phyloP scores from a whole-genome alignment of 1,140 invertebrate genomes.

The Holotrichia oblita region DNA sequence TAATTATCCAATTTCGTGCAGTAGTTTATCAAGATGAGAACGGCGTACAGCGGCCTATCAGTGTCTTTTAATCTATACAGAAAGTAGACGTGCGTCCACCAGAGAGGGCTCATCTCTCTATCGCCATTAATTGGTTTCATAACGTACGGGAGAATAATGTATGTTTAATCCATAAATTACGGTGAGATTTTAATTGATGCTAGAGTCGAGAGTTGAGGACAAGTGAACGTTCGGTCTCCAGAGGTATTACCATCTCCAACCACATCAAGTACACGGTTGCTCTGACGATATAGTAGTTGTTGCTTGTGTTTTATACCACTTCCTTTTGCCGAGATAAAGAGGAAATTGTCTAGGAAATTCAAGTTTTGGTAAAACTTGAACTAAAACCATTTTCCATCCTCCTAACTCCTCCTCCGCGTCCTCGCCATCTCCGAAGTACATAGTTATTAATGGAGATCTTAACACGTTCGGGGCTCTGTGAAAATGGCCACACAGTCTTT shows the following conservation, averaged over 20 bases:
- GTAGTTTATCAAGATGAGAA: constrained; percentile 6
- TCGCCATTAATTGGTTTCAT: constrained; percentile 25
- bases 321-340: not conserved
- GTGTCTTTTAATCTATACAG: constrained; percentile 7
- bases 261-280: constrained; percentile 11
- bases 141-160: constrained; percentile 28
- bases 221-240: constrained; percentile 17
- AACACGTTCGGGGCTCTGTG: too few species aligned
- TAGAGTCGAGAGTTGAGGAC: constrained; percentile 21
- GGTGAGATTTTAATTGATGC: constrained; percentile 34
- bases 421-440: too few species aligned
- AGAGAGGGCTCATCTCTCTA: constrained; percentile 19
- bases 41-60: not conserved
- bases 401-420: too few species aligned
- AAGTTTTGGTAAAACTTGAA: too few species aligned
- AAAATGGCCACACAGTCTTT: too few species aligned
- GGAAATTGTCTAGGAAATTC: too few species aligned
- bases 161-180: constrained; percentile 35
- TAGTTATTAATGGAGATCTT: too few species aligned
- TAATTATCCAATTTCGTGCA: constrained; percentile 13
- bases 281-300: not conserved
- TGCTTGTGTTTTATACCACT: not conserved
- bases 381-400: too few species aligned
- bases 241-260: constrained; percentile 9
- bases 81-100: not conserved